These are phyloP conservation scores for Paramormyrops kingsleyae DNA, from an alignment of 2,113 vertebrate genomes.

Conservation along the genomic window DNA sequence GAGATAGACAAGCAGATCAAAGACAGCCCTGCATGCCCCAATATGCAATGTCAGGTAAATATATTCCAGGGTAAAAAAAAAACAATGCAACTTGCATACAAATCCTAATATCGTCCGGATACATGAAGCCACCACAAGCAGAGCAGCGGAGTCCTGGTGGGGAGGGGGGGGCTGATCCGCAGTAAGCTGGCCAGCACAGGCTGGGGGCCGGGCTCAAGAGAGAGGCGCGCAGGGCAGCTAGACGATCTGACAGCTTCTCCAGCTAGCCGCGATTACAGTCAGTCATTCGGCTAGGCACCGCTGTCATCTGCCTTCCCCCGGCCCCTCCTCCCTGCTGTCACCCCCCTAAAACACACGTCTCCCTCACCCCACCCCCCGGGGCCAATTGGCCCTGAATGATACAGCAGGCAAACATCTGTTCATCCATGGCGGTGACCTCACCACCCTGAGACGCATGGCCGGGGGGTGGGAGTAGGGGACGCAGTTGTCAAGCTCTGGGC, in stretches of 20 bases:
- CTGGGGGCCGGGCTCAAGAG: neutral
- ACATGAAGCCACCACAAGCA: neutral
- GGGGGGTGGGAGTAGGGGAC: neutral
- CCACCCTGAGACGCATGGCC: neutral
- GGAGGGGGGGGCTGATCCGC: neutral
- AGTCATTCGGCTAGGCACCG: slow-evolving; percentile 35
- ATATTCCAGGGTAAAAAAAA: neutral
- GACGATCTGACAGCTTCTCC: slow-evolving; percentile 30
- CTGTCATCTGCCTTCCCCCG: neutral
- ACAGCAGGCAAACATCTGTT: neutral
- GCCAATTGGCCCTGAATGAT: neutral
- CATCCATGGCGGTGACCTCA: neutral
- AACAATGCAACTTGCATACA: neutral
- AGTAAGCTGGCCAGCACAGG: neutral
- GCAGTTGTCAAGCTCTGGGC: neutral
- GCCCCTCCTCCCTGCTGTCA: neutral
- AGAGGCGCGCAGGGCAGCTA: neutral
- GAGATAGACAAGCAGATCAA: neutral
- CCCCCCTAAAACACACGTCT: neutral
- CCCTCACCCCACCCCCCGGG: neutral
- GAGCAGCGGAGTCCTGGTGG: neutral
- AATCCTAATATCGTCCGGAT: neutral
- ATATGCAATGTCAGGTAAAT: neutral
- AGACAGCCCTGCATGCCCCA: neutral
- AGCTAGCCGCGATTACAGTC: slow-evolving; percentile 51